A percentile compares a stretch with the other conserved stretches of the same genome.
Evolutionary conservation across 1,140 invertebrate species (phyloP).

Genomic region (Thaumetopoea pityocampa): DNA sequence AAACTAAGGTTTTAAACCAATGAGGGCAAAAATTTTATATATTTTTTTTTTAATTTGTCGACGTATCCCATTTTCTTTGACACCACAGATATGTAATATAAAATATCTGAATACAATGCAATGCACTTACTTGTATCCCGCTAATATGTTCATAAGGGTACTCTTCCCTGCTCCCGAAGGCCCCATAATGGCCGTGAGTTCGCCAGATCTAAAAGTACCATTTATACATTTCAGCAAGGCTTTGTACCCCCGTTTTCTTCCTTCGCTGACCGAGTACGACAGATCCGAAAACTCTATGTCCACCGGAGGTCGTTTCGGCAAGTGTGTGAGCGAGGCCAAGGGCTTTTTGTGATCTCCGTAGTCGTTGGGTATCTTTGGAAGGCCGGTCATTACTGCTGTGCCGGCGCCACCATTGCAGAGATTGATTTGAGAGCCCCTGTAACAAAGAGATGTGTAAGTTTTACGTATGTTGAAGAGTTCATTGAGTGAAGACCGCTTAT

Average conservation of each 20-base stretch:
- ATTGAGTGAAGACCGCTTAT: too few relatives aligned
- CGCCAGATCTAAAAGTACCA: conserved; percentile 86
- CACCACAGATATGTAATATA: not conserved
- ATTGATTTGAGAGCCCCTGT: conserved; percentile 80
- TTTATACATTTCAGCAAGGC: conserved; percentile 90
- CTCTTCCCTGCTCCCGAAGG: conserved; percentile 96
- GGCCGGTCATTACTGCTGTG: conserved; percentile 66
- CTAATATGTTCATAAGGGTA: conserved; percentile 92
- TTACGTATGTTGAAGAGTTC: too few relatives aligned
- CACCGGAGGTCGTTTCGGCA: conserved; percentile 88
- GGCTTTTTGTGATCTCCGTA: conserved; percentile 79
- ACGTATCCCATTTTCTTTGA: not conserved
- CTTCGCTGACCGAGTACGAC: conserved; percentile 90
- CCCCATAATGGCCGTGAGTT: conserved; percentile 95
- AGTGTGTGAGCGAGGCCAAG: conserved; percentile 82
- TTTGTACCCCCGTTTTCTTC: conserved; percentile 86
- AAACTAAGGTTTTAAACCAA: too few relatives aligned
- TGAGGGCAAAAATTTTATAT: too few relatives aligned
- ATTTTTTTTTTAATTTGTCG: too few relatives aligned
- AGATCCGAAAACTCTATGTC: conserved; percentile 92
- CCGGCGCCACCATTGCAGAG: conserved; percentile 81
- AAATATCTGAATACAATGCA: not conserved
- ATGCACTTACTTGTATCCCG: conserved; percentile 89
- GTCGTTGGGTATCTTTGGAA: conserved; percentile 82
- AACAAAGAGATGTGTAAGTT: conserved; percentile 52